Conservation (phyloP, 1,140 invertebrate genomes). For the Papilio aristodemus region DNA sequence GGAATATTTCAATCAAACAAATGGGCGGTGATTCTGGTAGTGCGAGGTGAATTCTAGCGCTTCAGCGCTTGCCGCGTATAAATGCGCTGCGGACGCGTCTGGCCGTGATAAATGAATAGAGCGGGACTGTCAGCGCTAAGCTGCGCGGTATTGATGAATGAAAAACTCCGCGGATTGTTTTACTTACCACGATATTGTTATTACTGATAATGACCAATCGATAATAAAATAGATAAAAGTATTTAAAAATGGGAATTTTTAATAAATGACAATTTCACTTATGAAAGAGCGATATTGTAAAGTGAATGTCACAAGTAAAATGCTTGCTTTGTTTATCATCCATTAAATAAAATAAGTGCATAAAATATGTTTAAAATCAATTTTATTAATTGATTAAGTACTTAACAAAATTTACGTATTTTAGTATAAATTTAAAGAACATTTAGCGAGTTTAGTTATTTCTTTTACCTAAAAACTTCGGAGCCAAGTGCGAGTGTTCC, state of each 20-base stretch:
- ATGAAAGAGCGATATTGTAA: no score
- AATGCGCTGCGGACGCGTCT: slow-evolving; percentile 37
- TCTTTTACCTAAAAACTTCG: slow-evolving; percentile 1
- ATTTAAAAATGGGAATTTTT: no score
- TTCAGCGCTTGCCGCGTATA: slow-evolving; percentile 36
- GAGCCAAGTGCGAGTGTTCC: not conserved
- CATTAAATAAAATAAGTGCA: no score
- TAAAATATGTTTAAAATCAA: no score
- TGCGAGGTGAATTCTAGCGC: slow-evolving; percentile 40
- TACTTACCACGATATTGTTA: not conserved
- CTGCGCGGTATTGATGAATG: slow-evolving; percentile 29
- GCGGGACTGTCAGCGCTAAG: slow-evolving; percentile 13
- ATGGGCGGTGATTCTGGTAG: slow-evolving; percentile 38
- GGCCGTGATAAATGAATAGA: slow-evolving; percentile 31
- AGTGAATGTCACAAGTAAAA: no score
- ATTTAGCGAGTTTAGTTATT: not conserved
- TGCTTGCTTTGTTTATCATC: no score
- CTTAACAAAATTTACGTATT: not conserved
- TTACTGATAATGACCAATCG: not conserved
- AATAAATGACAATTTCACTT: no score
- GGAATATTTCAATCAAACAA: slow-evolving; percentile 45
- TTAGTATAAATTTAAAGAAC: not conserved
- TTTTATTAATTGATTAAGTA: no score
- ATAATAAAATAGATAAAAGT: no score
- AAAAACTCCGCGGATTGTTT: not conserved